These are phyloP conservation scores for Erebia palarica DNA, from an alignment of 2,888 invertebrate species.

Conservation along the genomic window DNA sequence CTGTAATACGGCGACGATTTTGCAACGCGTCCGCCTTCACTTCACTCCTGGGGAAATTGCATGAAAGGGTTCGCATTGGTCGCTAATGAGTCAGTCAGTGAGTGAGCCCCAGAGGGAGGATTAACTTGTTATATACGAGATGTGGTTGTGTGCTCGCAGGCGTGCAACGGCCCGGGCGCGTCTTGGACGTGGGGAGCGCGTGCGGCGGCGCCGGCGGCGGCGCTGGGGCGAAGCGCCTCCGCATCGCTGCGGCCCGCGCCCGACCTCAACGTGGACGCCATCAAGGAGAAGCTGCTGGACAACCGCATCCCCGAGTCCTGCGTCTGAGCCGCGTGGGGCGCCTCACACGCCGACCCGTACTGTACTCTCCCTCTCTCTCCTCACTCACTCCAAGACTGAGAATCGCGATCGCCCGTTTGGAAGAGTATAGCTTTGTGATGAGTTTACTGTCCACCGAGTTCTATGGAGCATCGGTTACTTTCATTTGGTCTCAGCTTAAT, in stretches of 20 bases:
- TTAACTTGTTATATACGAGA: not conserved
- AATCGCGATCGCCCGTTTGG: no score
- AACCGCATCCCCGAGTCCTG: conserved; percentile 94
- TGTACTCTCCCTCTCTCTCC: not conserved
- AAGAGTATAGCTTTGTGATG: no score
- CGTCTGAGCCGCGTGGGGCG: conserved; percentile 81
- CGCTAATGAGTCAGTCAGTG: no score
- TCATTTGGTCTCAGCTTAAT: no score
- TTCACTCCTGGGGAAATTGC: no score
- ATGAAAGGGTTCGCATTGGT: no score
- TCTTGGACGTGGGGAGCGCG: conserved; percentile 83
- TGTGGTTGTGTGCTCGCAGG: conserved; percentile 51
- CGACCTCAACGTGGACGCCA: conserved; percentile 90
- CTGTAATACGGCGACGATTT: no score
- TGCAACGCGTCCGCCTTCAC: no score
- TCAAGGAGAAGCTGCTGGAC: conserved; percentile 93
- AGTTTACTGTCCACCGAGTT: no score
- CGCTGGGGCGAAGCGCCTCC: conserved; percentile 73
- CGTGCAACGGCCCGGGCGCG: conserved; percentile 78
- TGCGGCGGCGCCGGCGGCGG: conserved; percentile 59
- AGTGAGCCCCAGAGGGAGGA: not conserved
- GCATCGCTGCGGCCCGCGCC: conserved; percentile 70
- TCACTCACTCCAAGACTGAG: no score
- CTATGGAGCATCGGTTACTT: no score
- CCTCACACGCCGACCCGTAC: not conserved